Conservation (phyloP, 1,140 invertebrate genomes). For the Drosophila nigrodunni region DNA sequence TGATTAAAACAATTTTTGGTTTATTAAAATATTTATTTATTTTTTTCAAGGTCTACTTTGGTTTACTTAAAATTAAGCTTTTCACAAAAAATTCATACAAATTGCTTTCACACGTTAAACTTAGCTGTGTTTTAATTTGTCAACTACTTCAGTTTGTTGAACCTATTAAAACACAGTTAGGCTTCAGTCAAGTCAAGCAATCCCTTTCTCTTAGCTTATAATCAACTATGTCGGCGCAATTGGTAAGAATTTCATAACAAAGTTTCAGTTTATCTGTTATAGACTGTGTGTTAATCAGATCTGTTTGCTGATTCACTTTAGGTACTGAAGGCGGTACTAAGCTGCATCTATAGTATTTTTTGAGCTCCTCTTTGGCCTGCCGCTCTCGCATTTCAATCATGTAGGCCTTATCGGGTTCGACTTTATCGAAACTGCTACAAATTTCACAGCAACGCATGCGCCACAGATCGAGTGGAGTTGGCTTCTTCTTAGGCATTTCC, state of each 20-base stretch:
- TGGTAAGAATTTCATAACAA: conserved; percentile 18
- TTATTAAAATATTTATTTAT: conserved; percentile 8
- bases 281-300: neutral
- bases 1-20: neutral
- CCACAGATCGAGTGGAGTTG: neutral
- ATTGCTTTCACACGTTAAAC: neutral
- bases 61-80: neutral
- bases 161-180: conserved; percentile 13
- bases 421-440: neutral
- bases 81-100: neutral
- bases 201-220: neutral
- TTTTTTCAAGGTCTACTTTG: conserved; percentile 2
- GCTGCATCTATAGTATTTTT: conserved; percentile 25
- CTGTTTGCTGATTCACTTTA: too few relatives aligned
- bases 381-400: conserved; percentile 29
- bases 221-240: conserved; percentile 26
- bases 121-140: conserved; percentile 25
- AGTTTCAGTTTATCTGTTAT: neutral
- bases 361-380: conserved; percentile 5
- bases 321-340: neutral
- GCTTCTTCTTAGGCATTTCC: neutral
- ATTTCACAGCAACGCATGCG: conserved; percentile 15
- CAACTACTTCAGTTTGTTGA: neutral
- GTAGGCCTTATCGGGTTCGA: conserved; percentile 39
- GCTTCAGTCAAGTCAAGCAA: conserved; percentile 3